Evolutionary conservation across 2,113 vertebrate species (phyloP).

Genomic region (Smithornis capensis): DNA sequence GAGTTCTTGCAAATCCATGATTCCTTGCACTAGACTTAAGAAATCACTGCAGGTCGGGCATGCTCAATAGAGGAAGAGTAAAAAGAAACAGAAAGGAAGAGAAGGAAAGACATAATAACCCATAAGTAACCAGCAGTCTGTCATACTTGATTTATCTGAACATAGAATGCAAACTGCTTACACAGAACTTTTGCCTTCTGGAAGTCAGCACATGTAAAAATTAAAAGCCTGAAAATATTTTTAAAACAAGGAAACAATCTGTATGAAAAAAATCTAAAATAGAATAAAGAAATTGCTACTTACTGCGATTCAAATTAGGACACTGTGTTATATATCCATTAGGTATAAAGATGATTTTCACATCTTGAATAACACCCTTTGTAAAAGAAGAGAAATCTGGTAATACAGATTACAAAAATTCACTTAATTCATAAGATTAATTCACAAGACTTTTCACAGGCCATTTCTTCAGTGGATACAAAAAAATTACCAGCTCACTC

Average conservation of each 20-base stretch:
- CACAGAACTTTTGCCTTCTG: background rate
- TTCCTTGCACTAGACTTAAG: slow-evolving; percentile 95
- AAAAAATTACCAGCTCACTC: background rate
- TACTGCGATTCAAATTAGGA: slow-evolving; percentile 97
- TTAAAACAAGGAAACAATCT: background rate
- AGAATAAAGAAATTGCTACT: slow-evolving; percentile 67
- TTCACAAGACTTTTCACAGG: too few relatives aligned
- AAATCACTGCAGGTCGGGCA: slow-evolving; percentile 99
- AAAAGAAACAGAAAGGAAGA: background rate
- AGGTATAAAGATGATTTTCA: slow-evolving; percentile 89
- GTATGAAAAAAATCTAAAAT: background rate
- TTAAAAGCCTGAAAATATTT: background rate
- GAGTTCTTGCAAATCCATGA: slow-evolving; percentile 98
- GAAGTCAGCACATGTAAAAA: background rate
- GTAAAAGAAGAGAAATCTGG: slow-evolving; percentile 65
- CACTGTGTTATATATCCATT: slow-evolving; percentile 93
- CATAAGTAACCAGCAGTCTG: background rate
- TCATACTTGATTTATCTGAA: background rate
- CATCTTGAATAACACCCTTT: slow-evolving; percentile 93
- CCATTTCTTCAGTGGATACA: background rate
- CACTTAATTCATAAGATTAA: too few relatives aligned
- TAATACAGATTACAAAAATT: slow-evolving; percentile 22
- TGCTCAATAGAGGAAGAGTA: slow-evolving; percentile 81
- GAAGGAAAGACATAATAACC: background rate
- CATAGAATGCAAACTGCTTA: slow-evolving; percentile 3